Percentiles rank a stretch among this genome's conserved stretches.
These are phyloP conservation scores for Adoxophyes honmai DNA, from an alignment of 1,140 invertebrate genomes.

Conservation along the genomic window DNA sequence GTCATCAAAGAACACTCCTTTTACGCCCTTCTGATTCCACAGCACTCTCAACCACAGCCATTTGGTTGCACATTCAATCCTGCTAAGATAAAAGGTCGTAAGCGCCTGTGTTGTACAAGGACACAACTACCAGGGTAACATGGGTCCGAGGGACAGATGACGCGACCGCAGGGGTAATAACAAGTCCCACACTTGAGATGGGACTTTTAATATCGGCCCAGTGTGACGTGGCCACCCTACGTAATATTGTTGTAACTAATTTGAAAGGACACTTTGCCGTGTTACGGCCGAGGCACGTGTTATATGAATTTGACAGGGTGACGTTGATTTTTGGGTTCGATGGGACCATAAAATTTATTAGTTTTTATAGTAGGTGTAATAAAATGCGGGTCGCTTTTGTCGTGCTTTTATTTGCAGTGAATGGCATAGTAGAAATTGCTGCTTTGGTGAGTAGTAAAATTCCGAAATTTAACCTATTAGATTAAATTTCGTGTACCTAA, in stretches of 20 bases:
- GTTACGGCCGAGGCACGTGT: constrained; percentile 9
- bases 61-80: too few species aligned
- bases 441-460: too few species aligned
- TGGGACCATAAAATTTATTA: not conserved
- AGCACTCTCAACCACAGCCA: too few species aligned
- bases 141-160: constrained; percentile 29
- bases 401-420: too few species aligned
- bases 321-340: not conserved
- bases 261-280: constrained; percentile 23
- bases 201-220: constrained; percentile 36
- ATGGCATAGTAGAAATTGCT: too few species aligned
- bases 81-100: not conserved
- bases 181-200: constrained; percentile 27
- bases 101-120: not conserved
- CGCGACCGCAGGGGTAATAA: constrained; percentile 30
- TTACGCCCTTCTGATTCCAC: too few species aligned
- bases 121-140: constrained; percentile 13
- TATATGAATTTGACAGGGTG: constrained; percentile 22
- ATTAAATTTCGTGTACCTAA: too few species aligned
- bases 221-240: constrained; percentile 19
- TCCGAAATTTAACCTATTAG: too few species aligned
- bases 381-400: too few species aligned
- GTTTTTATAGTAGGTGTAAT: too few species aligned
- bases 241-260: constrained; percentile 20
- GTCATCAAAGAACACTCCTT: too few species aligned